Conservation (phyloP, 2,797 vertebrate genomes). For the Rhinichthys osculus region DNA sequence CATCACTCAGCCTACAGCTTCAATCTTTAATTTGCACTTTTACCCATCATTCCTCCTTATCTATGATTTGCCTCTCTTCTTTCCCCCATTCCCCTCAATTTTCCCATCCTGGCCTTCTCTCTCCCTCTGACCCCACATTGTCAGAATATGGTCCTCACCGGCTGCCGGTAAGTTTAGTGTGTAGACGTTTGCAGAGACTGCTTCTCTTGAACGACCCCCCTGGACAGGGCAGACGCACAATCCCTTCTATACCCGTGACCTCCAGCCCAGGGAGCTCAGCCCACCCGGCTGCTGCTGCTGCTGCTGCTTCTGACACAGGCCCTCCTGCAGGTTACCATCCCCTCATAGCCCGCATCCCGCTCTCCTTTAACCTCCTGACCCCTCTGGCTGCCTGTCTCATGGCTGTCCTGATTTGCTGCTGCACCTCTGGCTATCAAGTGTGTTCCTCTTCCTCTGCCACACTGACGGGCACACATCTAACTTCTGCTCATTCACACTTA, state of each 20-base stretch:
- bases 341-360: constrained; percentile 56
- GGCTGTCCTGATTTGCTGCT: constrained; percentile 64
- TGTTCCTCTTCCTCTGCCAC: neutral
- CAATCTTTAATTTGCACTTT: constrained; percentile 38
- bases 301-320: constrained; percentile 73
- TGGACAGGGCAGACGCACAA: constrained; percentile 82
- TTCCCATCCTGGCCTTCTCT: constrained; percentile 57
- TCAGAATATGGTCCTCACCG: constrained; percentile 91
- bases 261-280: constrained; percentile 75
- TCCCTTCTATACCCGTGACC: constrained; percentile 71
- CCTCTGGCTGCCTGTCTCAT: constrained; percentile 65
- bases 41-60: constrained; percentile 36
- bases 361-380: constrained; percentile 43
- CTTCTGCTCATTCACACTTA: constrained; percentile 1
- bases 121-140: constrained; percentile 74
- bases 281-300: constrained; percentile 69
- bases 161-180: constrained; percentile 95
- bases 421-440: constrained; percentile 56
- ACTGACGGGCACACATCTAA: neutral
- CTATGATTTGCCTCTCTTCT: constrained; percentile 52
- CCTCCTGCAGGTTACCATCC: constrained; percentile 84
- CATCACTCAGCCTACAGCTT: constrained; percentile 22
- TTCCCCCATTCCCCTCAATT: neutral
- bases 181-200: constrained; percentile 95
- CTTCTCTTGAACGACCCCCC: constrained; percentile 94